phyloP scores from a whole-genome alignment of 2,113 vertebrate species.

The Notothenia coriiceps region DNA sequence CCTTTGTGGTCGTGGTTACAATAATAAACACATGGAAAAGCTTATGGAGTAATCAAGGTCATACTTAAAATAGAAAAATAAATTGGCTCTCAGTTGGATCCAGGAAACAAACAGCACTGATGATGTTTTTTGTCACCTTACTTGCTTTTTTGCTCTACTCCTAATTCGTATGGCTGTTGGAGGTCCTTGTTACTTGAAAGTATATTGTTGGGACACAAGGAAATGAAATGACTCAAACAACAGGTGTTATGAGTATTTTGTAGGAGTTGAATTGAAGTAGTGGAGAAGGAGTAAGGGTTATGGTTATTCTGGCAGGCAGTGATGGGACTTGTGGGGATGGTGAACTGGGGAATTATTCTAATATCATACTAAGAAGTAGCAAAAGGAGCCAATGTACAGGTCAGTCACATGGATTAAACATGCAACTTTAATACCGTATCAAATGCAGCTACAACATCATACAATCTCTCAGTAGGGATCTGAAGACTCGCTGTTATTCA shows the following conservation, averaged over 20 bases:
- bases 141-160: neutral
- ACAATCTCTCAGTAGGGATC: slow-evolving; percentile 32
- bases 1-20: neutral
- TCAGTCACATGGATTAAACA: slow-evolving; percentile 25
- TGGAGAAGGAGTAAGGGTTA: neutral
- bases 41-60: neutral
- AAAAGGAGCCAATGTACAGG: slow-evolving; percentile 2
- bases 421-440: slow-evolving; percentile 30
- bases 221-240: too few relatives aligned
- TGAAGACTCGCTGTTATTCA: slow-evolving; percentile 36
- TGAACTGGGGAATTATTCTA: neutral
- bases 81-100: neutral
- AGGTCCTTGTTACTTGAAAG: neutral
- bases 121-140: neutral
- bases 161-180: neutral
- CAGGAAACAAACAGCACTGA: neutral
- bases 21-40: neutral
- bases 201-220: neutral
- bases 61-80: neutral
- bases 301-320: neutral
- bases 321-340: neutral
- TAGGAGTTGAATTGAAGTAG: too few relatives aligned
- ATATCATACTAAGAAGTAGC: neutral
- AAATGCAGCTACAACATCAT: slow-evolving; percentile 25
- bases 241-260: too few relatives aligned